Percentiles rank a stretch among this genome's conserved stretches.
These are phyloP conservation scores for Rhagium mordax DNA, from an alignment of 2,888 invertebrate species.

Conservation along the genomic window DNA sequence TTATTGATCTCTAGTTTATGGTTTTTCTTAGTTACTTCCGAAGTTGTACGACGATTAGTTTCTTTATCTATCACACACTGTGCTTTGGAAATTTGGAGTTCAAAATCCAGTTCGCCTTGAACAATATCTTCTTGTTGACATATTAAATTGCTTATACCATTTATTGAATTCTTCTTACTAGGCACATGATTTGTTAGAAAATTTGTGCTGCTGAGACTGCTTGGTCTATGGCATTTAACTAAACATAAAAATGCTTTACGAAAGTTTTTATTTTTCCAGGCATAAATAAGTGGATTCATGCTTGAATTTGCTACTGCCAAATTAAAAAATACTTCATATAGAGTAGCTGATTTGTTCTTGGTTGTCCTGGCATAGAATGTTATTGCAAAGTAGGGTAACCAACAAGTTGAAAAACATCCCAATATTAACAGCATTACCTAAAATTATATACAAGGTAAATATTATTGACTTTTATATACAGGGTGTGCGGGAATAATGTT, in stretches of 20 bases:
- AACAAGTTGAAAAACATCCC: constrained; percentile 86
- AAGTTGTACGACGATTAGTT: neutral
- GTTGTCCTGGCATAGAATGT: constrained; percentile 62
- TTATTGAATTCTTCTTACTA: constrained; percentile 71
- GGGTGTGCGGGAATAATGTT: no score
- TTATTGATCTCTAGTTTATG: neutral
- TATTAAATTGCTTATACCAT: constrained; percentile 69
- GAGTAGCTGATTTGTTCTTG: constrained; percentile 47
- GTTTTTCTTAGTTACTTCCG: neutral
- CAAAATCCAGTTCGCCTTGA: constrained; percentile 43
- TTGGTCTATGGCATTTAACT: constrained; percentile 78
- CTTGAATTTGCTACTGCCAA: constrained; percentile 87
- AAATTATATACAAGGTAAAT: constrained; percentile 49
- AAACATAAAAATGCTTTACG: constrained; percentile 81
- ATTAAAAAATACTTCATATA: constrained; percentile 69
- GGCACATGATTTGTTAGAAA: constrained; percentile 73
- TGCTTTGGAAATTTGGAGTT: constrained; percentile 36
- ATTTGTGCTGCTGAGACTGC: constrained; percentile 65
- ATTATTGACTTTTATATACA: no score
- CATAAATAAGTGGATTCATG: constrained; percentile 87
- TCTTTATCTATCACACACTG: neutral
- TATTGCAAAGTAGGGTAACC: constrained; percentile 85
- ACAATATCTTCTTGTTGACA: constrained; percentile 45
- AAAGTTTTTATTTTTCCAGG: constrained; percentile 88
- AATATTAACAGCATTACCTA: constrained; percentile 85